A percentile compares a stretch with the other conserved stretches of the same genome.
Evolutionary conservation across 92 coral and sea anemone species (phyloP).

Genomic region (Porites cylindrica): DNA sequence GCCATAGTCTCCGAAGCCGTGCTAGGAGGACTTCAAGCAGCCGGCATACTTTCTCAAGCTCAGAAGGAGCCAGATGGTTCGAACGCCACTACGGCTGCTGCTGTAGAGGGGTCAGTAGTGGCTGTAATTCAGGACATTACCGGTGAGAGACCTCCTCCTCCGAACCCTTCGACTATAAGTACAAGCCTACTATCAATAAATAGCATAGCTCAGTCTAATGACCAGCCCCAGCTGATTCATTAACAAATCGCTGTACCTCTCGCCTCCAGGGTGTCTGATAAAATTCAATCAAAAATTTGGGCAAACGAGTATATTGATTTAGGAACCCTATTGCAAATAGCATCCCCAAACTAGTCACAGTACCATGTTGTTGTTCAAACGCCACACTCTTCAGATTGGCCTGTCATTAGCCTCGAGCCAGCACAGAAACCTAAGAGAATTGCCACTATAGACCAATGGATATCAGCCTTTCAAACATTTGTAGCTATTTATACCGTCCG

Average conservation of each 20-base stretch:
- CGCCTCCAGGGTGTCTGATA: not conserved
- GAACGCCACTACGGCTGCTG: not conserved
- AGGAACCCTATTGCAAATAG: not conserved
- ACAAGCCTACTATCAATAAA: too few species aligned
- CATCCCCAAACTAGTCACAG: not conserved
- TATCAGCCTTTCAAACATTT: not conserved
- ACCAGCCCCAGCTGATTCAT: not conserved
- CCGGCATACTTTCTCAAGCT: not conserved
- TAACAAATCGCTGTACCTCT: not conserved
- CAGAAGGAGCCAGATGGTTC: not conserved
- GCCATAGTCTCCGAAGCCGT: not conserved
- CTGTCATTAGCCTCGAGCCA: not conserved
- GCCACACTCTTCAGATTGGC: not conserved
- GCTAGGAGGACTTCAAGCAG: not conserved
- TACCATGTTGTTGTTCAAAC: not conserved
- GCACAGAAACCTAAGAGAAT: not conserved
- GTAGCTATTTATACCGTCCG: not conserved
- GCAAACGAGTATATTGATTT: not conserved
- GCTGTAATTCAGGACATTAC: not conserved
- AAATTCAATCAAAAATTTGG: not conserved
- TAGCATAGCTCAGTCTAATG: too few species aligned
- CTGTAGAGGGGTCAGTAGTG: constrained; percentile 11
- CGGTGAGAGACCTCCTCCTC: not conserved
- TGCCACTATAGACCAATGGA: not conserved
- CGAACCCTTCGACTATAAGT: too few species aligned